Base-by-base conservation (phyloP, 2,113 vertebrate species). In the Pogona vitticeps region DNA sequence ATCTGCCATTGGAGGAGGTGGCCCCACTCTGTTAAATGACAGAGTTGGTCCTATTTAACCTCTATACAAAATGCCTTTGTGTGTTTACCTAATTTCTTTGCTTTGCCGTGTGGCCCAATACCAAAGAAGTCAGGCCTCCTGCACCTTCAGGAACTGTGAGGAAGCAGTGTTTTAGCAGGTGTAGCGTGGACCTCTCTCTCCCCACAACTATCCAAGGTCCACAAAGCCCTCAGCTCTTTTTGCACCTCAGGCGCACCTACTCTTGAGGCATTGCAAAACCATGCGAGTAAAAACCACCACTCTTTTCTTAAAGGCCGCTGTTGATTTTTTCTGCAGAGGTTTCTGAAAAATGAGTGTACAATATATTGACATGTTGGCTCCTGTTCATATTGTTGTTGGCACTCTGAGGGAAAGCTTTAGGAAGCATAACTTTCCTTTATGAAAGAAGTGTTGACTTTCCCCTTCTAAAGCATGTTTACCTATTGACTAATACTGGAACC, bases 401-500 rank as follows among this genome's bases (percentile, higher is more conserved):
- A 86, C 70, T 65, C 42, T 46, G n/a, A n/a, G n/a, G 31, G 59
- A 81, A 87, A 87, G 79, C 42, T 82, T 65, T 76, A 76, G 85
- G 79, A 87, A 87, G 79, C 71, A 38, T 31, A n/a, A 28, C 10
- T 76, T 76, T 65, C 58, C 40, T 87, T 87, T 75, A 82, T 87
- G 63, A 87, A 87, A 87, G 79, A 59, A 28, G 20, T 67, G 79
- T 87, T 82, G 79, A 87, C 84, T 87, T 82, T 87, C 85, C 59
- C 46, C 23, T 61, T 75, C 70, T 78, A 86, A 86, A 81, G 52
- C 59, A 56, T 87, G 85, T 87, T 87, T 87, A 87, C 71, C 33
- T 87, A 82, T 76, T 76, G 85, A 87, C 79, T 87, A 87, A 87
- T 87, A 87, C 79, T 56, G 72, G 75, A 82, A 76, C 76, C 85